Evolutionary conservation across 2,113 vertebrate species (phyloP), one percentile per base, ranked within the genome.

Genomic region (Ploceus nigricollis): DNA sequence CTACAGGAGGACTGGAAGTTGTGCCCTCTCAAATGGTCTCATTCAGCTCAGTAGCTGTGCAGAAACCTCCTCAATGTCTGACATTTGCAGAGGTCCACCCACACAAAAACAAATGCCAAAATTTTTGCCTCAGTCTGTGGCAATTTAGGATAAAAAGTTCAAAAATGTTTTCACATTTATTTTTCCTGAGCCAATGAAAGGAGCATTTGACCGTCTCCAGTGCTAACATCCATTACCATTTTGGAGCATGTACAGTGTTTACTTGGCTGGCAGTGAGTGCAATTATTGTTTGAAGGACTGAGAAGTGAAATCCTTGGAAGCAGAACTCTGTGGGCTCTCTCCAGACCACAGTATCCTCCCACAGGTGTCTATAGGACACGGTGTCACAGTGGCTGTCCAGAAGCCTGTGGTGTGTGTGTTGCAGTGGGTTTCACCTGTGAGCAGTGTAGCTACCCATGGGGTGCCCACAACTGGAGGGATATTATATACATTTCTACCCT

Each of bases 331-430:
- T 63, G 42, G 31, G 15, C 15, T 75, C 54, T 57, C 39, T 68
- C 15, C 53, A 45, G 54, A 35, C 35, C 56, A 31, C 51, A 47
- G 7, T 5, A 31, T n/a, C 12, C 8, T 42, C 15, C 30, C 15
- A 20, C 0, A 0, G 3, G 15, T 76, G 37, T 37, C n/a, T 33
- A n/a, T 2, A n/a, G 33, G 33, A n/a, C 56, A 57, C 33, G 0
- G 15, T 42, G 47, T 30, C 47, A 35, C 30, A 60, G 18, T 23
- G n/a, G 24, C 51, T 72, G 7, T 72, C 68, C 48, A 51, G 75
- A 56, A 7, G 25, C 6, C 21, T 10, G 0, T 15, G 2, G 5
- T 4, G 4, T n/a, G 5, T 27, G 20, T 25, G 11, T 9, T 66
- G 20, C 37, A 25, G 40, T 24, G 51, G 50, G 35, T 20, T 64